These are phyloP conservation scores for Erethizon dorsatum DNA, from an alignment of 2,797 vertebrate species.

Conservation along the genomic window DNA sequence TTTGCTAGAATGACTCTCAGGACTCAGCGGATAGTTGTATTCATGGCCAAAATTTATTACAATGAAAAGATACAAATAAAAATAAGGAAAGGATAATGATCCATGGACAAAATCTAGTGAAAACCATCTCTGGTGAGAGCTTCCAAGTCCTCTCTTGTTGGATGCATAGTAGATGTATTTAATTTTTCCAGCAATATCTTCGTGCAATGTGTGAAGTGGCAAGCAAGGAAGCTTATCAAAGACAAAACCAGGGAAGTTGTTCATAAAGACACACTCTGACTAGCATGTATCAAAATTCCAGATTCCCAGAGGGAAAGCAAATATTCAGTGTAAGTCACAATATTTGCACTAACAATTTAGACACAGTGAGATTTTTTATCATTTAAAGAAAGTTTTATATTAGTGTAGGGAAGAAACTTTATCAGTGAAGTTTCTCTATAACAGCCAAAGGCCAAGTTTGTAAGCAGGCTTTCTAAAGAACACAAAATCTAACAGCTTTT, in stretches of 20 bases:
- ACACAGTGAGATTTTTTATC: neutral
- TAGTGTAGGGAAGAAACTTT: neutral
- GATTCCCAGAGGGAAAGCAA: neutral
- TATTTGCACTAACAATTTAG: neutral
- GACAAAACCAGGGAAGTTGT: neutral
- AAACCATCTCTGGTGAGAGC: neutral
- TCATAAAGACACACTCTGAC: neutral
- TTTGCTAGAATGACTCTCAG: constrained; percentile 14
- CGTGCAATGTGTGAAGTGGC: neutral
- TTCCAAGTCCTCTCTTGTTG: neutral
- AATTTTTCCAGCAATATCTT: neutral
- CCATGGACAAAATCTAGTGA: neutral
- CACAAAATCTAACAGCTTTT: neutral
- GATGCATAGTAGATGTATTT: neutral
- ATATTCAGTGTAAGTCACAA: neutral
- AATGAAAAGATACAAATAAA: neutral
- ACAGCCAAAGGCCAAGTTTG: neutral
- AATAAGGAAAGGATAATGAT: neutral
- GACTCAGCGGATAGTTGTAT: neutral
- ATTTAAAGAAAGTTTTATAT: constrained; percentile 13
- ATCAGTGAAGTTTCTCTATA: neutral
- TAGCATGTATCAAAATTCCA: neutral
- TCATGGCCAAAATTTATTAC: neutral
- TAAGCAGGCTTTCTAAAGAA: neutral
- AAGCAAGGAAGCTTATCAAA: neutral